Percentiles rank a stretch among this genome's conserved stretches.
Evolutionary conservation across 2,797 vertebrate species (phyloP).

Genomic region (Valencia hispanica): DNA sequence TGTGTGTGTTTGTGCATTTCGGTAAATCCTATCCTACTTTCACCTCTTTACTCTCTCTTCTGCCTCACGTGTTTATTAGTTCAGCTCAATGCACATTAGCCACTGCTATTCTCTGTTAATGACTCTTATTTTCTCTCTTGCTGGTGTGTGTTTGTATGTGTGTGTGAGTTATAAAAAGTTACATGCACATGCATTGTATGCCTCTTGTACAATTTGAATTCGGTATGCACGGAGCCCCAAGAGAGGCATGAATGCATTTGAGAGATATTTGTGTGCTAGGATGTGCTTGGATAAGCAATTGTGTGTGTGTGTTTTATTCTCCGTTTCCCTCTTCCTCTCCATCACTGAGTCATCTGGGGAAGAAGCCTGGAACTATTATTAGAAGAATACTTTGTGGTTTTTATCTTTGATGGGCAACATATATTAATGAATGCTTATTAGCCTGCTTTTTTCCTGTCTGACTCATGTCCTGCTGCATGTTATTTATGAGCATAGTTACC

Average conservation of each 20-base stretch:
- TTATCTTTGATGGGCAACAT: constrained; percentile 11
- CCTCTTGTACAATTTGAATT: constrained; percentile 4
- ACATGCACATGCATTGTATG: constrained; percentile 17
- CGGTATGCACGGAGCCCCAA: background rate
- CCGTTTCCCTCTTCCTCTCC: constrained; percentile 37
- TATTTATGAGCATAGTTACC: constrained; percentile 24
- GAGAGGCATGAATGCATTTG: constrained; percentile 3
- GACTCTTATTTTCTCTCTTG: background rate
- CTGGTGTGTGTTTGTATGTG: constrained; percentile 1
- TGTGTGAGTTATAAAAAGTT: background rate
- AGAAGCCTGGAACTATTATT: constrained; percentile 44
- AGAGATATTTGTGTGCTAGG: constrained; percentile 4
- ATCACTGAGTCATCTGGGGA: constrained; percentile 35
- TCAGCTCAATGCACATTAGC: constrained; percentile 23
- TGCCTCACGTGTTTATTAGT: constrained; percentile 22
- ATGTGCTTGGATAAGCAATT: constrained; percentile 16
- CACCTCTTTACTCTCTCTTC: constrained; percentile 4
- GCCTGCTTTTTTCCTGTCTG: background rate
- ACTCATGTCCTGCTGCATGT: constrained; percentile 12
- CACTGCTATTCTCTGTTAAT: constrained; percentile 1
- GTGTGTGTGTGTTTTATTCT: constrained; percentile 19
- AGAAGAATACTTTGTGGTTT: constrained; percentile 11
- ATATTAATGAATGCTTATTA: constrained; percentile 16
- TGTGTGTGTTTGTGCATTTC: background rate
- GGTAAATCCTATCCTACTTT: constrained; percentile 17